Evolutionary conservation across 2,888 invertebrate species (phyloP).

Genomic region (Epinotia nisella): DNA sequence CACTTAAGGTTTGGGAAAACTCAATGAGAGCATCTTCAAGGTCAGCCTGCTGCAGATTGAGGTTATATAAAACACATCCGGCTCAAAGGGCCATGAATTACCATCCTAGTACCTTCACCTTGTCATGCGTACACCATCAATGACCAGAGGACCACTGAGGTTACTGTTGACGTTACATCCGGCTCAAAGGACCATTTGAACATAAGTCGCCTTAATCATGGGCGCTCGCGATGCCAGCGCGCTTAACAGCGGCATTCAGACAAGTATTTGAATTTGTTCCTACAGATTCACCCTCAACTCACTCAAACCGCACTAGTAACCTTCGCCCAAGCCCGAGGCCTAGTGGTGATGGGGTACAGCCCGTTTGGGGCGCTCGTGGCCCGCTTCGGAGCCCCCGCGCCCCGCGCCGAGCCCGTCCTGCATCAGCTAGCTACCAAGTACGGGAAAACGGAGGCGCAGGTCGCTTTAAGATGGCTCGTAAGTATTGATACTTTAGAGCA

Average conservation of each 20-base stretch:
- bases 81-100: too few relatives aligned
- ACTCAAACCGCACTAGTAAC: conserved; percentile 86
- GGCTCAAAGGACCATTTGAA: too few relatives aligned
- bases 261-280: too few relatives aligned
- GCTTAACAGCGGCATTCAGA: too few relatives aligned
- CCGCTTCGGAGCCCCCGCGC: conserved; percentile 73
- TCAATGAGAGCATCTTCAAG: too few relatives aligned
- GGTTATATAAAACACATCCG: conserved; percentile 55
- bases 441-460: conserved; percentile 86
- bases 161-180: too few relatives aligned
- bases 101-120: too few relatives aligned
- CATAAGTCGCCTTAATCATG: too few relatives aligned
- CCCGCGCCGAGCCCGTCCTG: conserved; percentile 80
- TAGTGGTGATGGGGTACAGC: conserved; percentile 87
- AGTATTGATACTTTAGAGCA: conserved; percentile 50
- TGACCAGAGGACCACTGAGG: too few relatives aligned
- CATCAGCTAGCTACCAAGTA: conserved; percentile 85
- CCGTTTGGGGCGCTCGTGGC: conserved; percentile 86
- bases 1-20: too few relatives aligned
- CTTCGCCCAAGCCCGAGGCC: conserved; percentile 84
- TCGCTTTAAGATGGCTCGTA: conserved; percentile 88
- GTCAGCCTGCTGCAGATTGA: conserved; percentile 86
- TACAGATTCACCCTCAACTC: conserved; percentile 85
- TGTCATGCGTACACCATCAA: too few relatives aligned
- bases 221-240: too few relatives aligned